Conservation (phyloP, 2,888 invertebrate genomes). For the Linyphia triangularis region DNA sequence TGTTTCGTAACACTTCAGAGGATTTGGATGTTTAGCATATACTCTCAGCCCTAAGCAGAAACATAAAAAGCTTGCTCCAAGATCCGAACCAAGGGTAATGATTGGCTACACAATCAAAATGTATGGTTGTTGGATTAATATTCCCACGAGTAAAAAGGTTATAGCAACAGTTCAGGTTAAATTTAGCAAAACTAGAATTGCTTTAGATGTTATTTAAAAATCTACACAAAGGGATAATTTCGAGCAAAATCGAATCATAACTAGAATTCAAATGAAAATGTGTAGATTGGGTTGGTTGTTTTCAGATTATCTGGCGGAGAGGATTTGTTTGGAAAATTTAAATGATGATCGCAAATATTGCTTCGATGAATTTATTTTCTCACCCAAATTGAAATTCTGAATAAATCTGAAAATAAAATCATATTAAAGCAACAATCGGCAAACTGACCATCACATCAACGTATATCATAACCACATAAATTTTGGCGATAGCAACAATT, state of each 20-base stretch:
- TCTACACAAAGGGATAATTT: neutral
- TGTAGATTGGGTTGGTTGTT: neutral
- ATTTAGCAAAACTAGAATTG: neutral
- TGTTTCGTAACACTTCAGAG: neutral
- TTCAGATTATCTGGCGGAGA: too few relatives aligned
- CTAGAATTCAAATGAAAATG: too few relatives aligned
- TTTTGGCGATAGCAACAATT: too few relatives aligned
- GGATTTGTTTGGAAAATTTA: too few relatives aligned
- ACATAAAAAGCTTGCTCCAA: neutral
- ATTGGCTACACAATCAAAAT: neutral
- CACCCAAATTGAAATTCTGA: neutral
- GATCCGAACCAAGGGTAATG: neutral
- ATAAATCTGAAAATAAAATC: neutral
- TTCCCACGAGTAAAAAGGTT: neutral
- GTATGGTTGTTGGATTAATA: neutral
- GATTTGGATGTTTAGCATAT: neutral
- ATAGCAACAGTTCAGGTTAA: neutral
- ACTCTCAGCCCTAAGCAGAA: neutral
- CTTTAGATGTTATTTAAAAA: neutral
- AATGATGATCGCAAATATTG: too few relatives aligned
- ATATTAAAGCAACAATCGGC: neutral
- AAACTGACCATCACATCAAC: too few relatives aligned
- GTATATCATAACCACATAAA: too few relatives aligned
- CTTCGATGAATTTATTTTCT: neutral
- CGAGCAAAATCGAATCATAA: too few relatives aligned